Evolutionary conservation across 2,113 vertebrate genomes (phyloP).

Genomic region (Orycteropus afer): DNA sequence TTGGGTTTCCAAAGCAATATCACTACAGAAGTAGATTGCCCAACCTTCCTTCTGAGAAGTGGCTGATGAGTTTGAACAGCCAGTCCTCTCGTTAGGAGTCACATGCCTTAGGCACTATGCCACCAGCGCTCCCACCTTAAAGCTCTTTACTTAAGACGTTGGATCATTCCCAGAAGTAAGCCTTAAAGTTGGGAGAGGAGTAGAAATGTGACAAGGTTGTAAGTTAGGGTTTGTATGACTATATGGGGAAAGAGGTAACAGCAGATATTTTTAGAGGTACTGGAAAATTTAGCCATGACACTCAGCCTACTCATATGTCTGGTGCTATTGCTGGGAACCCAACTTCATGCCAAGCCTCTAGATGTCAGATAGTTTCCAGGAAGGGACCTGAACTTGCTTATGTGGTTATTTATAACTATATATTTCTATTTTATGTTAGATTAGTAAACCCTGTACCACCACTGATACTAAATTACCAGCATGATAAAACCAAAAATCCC

Average conservation of each 20-base stretch:
- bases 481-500: neutral
- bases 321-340: constrained; percentile 51
- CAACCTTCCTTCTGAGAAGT: too few relatives aligned
- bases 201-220: neutral
- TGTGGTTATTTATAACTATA: constrained; percentile 65
- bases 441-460: neutral
- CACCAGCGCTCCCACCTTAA: too few relatives aligned
- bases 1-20: too few relatives aligned
- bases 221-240: constrained; percentile 29
- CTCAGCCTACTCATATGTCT: constrained; percentile 61
- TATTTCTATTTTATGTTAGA: neutral
- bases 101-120: too few relatives aligned
- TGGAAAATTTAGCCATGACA: constrained; percentile 54
- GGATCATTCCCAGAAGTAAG: constrained; percentile 47
- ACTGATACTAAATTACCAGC: neutral
- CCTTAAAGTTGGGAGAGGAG: neutral
- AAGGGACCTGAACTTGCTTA: constrained; percentile 55
- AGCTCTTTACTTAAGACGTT: constrained; percentile 41
- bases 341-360: neutral
- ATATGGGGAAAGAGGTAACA: constrained; percentile 55
- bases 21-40: too few relatives aligned
- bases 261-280: constrained; percentile 72
- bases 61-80: too few relatives aligned
- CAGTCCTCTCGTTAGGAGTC: too few relatives aligned
- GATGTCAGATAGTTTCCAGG: constrained; percentile 54